Evolutionary conservation across 2,113 vertebrate genomes (phyloP).

Genomic region (Steatornis caripensis): DNA sequence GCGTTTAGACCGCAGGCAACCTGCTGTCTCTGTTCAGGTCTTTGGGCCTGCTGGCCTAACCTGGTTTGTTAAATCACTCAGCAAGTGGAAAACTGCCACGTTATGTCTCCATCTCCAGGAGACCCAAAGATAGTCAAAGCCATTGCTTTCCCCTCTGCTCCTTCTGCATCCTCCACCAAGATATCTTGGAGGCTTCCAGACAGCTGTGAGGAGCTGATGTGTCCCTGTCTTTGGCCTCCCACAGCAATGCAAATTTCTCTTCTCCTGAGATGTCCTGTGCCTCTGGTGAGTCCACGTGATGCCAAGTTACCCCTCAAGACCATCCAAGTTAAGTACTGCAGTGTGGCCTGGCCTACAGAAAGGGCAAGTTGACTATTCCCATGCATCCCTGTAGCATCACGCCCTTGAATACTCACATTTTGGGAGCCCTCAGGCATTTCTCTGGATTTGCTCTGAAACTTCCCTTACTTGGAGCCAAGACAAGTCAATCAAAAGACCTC

Average conservation of each 20-base stretch:
- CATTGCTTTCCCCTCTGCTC: neutral
- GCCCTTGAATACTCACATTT: neutral
- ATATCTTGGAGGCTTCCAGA: neutral
- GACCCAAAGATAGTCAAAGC: neutral
- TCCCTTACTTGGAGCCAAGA: neutral
- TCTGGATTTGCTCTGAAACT: neutral
- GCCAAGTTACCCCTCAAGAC: neutral
- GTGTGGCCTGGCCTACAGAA: neutral
- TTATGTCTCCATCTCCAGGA: neutral
- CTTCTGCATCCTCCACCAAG: neutral
- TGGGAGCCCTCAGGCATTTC: neutral
- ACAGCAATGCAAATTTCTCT: neutral
- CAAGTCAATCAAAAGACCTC: neutral
- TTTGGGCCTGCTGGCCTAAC: neutral
- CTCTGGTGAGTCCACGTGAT: neutral
- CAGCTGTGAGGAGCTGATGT: neutral
- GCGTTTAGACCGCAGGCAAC: neutral
- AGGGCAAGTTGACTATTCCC: neutral
- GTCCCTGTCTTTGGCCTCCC: neutral
- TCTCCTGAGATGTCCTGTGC: neutral
- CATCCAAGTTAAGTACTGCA: neutral
- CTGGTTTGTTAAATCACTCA: neutral
- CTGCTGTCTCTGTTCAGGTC: neutral
- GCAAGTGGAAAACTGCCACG: neutral
- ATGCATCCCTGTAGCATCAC: neutral